Conservation (phyloP, 2,113 vertebrate genomes). For the Callocephalon fimbriatum region DNA sequence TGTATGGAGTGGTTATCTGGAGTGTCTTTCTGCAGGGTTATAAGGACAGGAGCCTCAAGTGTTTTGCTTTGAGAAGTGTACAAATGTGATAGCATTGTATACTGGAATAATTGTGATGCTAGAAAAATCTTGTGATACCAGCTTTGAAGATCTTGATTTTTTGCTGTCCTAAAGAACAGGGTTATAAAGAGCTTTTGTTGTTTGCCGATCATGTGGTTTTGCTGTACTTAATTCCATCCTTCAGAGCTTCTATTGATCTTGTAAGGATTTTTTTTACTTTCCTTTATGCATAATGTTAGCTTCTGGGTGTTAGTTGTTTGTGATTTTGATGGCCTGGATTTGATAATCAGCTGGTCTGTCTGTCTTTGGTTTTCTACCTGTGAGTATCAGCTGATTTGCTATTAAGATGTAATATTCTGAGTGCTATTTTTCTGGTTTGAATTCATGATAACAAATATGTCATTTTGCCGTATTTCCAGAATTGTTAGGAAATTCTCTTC, state of each 20-base stretch:
- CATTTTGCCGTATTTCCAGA: background rate
- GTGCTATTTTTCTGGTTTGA: background rate
- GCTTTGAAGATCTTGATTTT: conserved; percentile 34
- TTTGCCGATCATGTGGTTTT: conserved; percentile 43
- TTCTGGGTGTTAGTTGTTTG: background rate
- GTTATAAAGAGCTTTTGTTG: conserved; percentile 39
- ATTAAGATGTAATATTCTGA: conserved; percentile 16
- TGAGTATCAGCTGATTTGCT: background rate
- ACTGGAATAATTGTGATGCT: background rate
- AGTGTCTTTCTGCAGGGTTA: background rate
- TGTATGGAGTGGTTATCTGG: background rate
- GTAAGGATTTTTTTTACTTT: background rate
- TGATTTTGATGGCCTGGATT: background rate
- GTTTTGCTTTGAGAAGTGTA: background rate
- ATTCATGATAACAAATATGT: background rate
- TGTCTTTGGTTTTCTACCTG: background rate
- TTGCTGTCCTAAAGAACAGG: background rate
- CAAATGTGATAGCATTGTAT: background rate
- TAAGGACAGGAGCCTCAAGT: background rate
- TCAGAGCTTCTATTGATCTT: conserved; percentile 6
- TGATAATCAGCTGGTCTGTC: background rate
- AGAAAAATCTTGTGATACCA: conserved; percentile 38
- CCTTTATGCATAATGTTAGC: background rate
- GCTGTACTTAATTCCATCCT: background rate
- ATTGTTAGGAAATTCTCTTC: background rate